Percentiles rank a stretch among this genome's conserved stretches.
Conservation (phyloP, 37 sponge, comb jelly and placozoan species). For the Diacarnus erythraeanus region DNA sequence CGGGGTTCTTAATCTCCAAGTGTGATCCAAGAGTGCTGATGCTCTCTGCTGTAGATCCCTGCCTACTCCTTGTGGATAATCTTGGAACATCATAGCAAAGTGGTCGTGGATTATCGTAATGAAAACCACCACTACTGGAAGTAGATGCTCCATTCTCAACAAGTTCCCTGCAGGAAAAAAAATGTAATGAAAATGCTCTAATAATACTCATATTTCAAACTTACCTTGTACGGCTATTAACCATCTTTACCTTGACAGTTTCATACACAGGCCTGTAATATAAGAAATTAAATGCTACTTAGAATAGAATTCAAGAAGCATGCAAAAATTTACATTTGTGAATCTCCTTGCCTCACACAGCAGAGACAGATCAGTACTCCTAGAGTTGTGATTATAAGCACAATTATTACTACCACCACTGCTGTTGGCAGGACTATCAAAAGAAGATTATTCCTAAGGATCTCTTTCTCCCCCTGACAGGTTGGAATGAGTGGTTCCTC, state of each 20-base stretch:
- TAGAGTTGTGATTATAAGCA: neutral
- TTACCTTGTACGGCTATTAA: neutral
- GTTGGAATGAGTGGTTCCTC: neutral
- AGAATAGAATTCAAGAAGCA: neutral
- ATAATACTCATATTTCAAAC: neutral
- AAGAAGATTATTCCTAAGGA: neutral
- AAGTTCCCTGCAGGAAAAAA: neutral
- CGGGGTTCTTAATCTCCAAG: conserved; percentile 20
- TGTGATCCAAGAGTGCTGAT: neutral
- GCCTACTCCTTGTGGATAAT: neutral
- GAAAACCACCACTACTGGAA: conserved; percentile 5
- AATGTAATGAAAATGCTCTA: neutral
- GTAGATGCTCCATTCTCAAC: conserved; percentile 1
- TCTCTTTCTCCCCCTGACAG: neutral
- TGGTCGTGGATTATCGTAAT: conserved; percentile 28
- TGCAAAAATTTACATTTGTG: neutral
- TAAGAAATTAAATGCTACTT: neutral
- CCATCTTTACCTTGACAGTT: neutral
- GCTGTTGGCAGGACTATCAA: conserved; percentile 17
- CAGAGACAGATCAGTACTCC: conserved; percentile 11
- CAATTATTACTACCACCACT: neutral
- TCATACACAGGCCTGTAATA: neutral
- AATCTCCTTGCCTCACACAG: neutral
- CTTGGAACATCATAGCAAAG: conserved; percentile 27
- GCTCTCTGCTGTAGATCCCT: neutral